A percentile compares a stretch with the other conserved stretches of the same genome.
Conservation (phyloP, 2,113 vertebrate species). For the Gymnobelideus leadbeateri region DNA sequence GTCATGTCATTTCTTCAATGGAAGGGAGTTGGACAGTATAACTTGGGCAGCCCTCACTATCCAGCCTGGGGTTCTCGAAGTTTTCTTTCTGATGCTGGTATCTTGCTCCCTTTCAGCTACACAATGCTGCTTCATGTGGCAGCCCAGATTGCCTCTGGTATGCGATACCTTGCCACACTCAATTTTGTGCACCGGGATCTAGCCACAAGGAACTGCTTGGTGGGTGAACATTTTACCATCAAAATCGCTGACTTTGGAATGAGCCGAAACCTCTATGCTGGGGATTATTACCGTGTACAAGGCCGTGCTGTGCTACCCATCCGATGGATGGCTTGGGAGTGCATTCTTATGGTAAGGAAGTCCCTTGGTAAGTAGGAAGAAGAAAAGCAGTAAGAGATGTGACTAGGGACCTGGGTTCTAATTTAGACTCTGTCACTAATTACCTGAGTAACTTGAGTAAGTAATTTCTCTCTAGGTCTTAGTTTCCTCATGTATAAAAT, state of each 20-base stretch:
- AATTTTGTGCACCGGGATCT: slow-evolving; percentile 95
- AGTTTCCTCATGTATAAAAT: not conserved
- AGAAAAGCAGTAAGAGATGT: rapidly evolving
- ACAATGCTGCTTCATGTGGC: slow-evolving; percentile 92
- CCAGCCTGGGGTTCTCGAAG: not conserved
- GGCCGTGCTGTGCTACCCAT: slow-evolving; percentile 95
- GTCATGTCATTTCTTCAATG: not conserved
- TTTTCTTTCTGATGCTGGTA: not conserved
- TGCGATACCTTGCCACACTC: slow-evolving; percentile 93
- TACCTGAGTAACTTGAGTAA: not conserved
- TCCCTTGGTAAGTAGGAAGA: rapidly evolving
- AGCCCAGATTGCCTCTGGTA: slow-evolving; percentile 93
- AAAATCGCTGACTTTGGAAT: slow-evolving; percentile 97
- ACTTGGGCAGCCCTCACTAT: not conserved
- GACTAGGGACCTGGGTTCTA: not conserved
- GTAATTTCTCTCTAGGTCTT: not conserved
- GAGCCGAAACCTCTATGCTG: slow-evolving; percentile 94
- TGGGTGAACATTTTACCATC: slow-evolving; percentile 92
- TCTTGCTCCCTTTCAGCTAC: slow-evolving; percentile 84
- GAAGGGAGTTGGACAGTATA: not conserved
- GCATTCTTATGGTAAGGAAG: slow-evolving; percentile 92
- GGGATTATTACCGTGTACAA: slow-evolving; percentile 95
- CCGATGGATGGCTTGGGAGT: slow-evolving; percentile 98
- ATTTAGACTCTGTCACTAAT: not conserved
- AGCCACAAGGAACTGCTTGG: slow-evolving; percentile 94